Percentiles rank a stretch among this genome's conserved stretches.
These are phyloP conservation scores for Ceuthmochares aereus DNA, from an alignment of 2,113 vertebrate species.

Conservation along the genomic window DNA sequence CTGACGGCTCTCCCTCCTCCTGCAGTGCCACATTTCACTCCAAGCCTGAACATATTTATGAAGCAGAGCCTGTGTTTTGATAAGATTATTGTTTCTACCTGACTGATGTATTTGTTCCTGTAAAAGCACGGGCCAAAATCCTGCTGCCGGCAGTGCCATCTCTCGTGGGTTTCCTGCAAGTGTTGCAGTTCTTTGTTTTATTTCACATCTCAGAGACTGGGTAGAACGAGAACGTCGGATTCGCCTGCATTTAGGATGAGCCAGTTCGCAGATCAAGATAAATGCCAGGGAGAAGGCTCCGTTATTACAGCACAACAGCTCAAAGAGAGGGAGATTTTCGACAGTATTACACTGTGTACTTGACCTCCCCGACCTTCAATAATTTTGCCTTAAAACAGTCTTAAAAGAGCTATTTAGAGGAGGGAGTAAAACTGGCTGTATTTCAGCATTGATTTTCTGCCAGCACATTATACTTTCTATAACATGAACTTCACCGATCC, in stretches of 20 bases:
- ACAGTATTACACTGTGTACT: not conserved
- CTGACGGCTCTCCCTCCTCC: not conserved
- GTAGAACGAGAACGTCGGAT: not conserved
- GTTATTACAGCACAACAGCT: not conserved
- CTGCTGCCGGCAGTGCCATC: not conserved
- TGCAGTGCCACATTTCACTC: not conserved
- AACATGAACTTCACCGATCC: not conserved
- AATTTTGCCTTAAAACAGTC: slow-evolving; percentile 61
- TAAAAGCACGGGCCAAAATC: not conserved
- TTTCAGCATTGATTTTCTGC: slow-evolving; percentile 64
- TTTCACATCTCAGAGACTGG: not conserved
- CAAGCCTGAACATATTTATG: not conserved
- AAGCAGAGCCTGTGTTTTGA: not conserved
- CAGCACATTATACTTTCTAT: not conserved
- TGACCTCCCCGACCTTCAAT: slow-evolving; percentile 47
- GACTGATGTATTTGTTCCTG: not conserved
- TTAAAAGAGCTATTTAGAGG: slow-evolving; percentile 36
- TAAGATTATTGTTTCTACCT: not conserved
- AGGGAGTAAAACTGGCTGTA: not conserved
- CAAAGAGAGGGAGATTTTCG: not conserved
- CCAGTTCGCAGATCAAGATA: not conserved
- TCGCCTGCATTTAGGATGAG: not conserved
- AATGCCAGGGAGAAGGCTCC: not conserved
- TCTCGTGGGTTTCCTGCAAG: not conserved
- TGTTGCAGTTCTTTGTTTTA: not conserved